Base-by-base conservation (phyloP, 2,888 invertebrate genomes). In the Aspidiotus destructor region DNA sequence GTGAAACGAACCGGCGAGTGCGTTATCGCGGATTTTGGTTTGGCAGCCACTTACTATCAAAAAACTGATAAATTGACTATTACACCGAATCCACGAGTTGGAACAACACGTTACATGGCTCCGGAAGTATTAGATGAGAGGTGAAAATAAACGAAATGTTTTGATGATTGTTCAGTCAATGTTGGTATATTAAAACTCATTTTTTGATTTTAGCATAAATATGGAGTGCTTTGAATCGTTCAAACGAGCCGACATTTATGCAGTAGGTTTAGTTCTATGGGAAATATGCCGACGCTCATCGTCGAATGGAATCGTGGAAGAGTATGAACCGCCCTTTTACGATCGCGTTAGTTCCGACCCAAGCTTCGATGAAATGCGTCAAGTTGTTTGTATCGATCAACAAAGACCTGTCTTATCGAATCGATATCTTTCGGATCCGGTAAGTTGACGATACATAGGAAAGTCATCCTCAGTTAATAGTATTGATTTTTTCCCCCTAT, bases 91-190 rank as follows among this genome's bases (percentile, higher is more conserved):
- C 85, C 90, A 0, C 82, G 88, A 73, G 90, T 94, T 72, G 96
- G 95, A 64, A 93, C 95, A 68, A 92, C 89, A 78, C 84, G 97
- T 28, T 94, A 96, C 78, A 96, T 95, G 95, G 87, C 92, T 72
- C 96, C 96, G 0, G 96, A 97, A 80, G 84, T 95, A 74, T 79
- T 96, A 62, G 92, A 93, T 74, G 92, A 93, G 78, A 86, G 85
- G 89, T 89, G 75, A 77, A 77, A 28, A 40, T 40, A 28, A 11
- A 13, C 6, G 48, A 13, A 48, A 3, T n/a, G 48, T 48, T n/a
- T 48, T 48, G 6, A 48, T 48, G n/a, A 6, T 48, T 48, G n/a
- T 48, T 48, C 48, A n/a, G n/a, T 48, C 6, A 48, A 48, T 13
- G 48, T 48, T 48, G 48, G n/a, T 6, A n/a, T 48, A 60, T 60